phyloP scores from a whole-genome alignment of 2,888 invertebrate species.

The Spisula subtruncata region DNA sequence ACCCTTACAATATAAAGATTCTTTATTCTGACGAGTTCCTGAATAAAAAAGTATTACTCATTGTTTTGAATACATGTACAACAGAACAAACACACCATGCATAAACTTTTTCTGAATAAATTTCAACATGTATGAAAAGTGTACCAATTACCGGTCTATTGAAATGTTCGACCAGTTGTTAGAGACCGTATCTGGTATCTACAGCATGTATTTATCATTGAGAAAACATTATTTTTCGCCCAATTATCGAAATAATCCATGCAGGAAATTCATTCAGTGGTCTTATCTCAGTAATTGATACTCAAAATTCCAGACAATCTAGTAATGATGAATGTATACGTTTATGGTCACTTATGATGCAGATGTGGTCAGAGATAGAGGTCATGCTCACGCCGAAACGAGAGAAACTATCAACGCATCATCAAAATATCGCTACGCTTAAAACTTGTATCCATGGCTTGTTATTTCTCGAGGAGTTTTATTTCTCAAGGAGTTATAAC shows the following conservation, averaged over 20 bases:
- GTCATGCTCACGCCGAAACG: background rate
- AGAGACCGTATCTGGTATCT: background rate
- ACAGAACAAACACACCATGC: background rate
- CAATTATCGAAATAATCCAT: slow-evolving; percentile 44
- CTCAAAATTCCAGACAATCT: slow-evolving; percentile 7
- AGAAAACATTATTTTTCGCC: slow-evolving; percentile 39
- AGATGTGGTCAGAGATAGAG: slow-evolving; percentile 6
- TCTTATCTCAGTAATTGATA: slow-evolving; percentile 18
- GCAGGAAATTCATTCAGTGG: slow-evolving; percentile 18
- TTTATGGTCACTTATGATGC: slow-evolving; percentile 12
- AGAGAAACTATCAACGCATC: background rate
- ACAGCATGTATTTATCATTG: background rate
- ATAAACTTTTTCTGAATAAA: background rate
- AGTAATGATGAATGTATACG: background rate
- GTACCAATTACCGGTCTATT: background rate
- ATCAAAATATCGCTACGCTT: background rate
- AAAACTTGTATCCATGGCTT: background rate
- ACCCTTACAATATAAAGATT: background rate
- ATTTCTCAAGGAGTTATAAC: too few species aligned
- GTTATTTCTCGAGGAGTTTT: background rate
- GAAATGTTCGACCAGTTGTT: slow-evolving; percentile 35
- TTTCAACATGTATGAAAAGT: background rate
- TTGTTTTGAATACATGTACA: background rate
- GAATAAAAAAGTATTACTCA: background rate
- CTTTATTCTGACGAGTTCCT: background rate